A percentile compares a stretch with the other conserved stretches of the same genome.
These are phyloP conservation scores for Caradrina kadenii DNA, from an alignment of 2,888 invertebrate species.

Conservation along the genomic window DNA sequence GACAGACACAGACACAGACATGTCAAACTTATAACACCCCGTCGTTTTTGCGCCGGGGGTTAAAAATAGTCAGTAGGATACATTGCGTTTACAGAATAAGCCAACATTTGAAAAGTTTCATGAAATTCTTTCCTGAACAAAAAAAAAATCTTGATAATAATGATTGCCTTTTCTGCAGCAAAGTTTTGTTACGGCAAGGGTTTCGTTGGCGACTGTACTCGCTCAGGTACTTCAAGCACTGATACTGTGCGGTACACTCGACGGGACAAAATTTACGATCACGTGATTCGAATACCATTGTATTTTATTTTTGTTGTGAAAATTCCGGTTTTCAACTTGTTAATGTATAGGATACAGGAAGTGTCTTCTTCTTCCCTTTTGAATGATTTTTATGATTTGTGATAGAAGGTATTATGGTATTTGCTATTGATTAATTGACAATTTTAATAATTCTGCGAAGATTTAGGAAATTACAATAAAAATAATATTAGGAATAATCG, in stretches of 20 bases:
- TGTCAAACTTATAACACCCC: too few relatives aligned
- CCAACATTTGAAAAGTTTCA: not conserved
- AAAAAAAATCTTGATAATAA: not conserved
- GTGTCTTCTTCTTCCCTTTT: slow-evolving; percentile 1
- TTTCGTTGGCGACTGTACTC: slow-evolving; percentile 47
- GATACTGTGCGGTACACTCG: slow-evolving; percentile 49
- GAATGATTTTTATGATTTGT: not conserved
- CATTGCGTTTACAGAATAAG: not conserved
- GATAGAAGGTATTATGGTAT: too few relatives aligned
- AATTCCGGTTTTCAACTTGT: slow-evolving; percentile 25
- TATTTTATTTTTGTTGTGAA: slow-evolving; percentile 45
- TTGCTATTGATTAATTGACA: too few relatives aligned
- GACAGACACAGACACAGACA: too few relatives aligned
- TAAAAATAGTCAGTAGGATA: too few relatives aligned
- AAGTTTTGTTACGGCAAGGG: slow-evolving; percentile 45
- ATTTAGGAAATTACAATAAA: too few relatives aligned
- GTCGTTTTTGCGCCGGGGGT: too few relatives aligned
- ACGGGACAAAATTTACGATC: slow-evolving; percentile 64
- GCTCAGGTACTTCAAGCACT: slow-evolving; percentile 31
- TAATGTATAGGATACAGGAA: slow-evolving; percentile 16
- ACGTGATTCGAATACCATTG: slow-evolving; percentile 47
- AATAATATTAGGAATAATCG: too few relatives aligned
- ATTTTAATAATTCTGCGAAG: too few relatives aligned
- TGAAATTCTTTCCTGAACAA: not conserved
- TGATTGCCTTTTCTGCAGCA: slow-evolving; percentile 8